Conservation (phyloP, 2,888 invertebrate genomes). For the Formica aserva region DNA sequence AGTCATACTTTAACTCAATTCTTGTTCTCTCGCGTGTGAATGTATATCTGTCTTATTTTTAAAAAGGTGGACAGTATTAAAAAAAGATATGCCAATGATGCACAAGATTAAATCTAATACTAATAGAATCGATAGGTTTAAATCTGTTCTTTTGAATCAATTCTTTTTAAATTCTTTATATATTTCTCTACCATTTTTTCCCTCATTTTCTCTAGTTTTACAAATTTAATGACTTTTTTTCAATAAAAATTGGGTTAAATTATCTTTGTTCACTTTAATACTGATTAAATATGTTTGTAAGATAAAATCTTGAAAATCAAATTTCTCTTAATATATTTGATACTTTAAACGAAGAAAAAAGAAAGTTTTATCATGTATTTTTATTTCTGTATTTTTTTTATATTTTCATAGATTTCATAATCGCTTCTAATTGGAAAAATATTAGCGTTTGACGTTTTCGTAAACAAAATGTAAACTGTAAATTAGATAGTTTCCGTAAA, state of each 20-base stretch:
- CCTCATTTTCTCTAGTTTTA: neutral
- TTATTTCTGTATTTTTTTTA: neutral
- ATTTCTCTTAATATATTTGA: neutral
- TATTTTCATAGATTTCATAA: neutral
- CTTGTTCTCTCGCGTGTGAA: neutral
- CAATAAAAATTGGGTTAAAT: neutral
- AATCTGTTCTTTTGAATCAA: neutral
- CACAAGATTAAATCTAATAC: neutral
- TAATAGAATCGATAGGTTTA: neutral
- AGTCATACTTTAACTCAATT: neutral
- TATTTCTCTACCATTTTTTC: neutral
- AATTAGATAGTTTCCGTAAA: neutral
- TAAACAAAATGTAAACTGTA: neutral
- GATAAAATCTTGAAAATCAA: neutral
- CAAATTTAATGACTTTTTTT: neutral
- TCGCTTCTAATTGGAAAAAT: neutral
- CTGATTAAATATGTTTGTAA: neutral
- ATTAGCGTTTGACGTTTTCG: neutral
- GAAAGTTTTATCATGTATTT: neutral
- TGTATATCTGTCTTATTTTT: neutral
- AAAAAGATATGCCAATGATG: neutral
- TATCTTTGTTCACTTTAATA: neutral
- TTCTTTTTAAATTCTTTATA: neutral
- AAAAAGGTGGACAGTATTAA: neutral
- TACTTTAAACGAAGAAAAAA: neutral